Evolutionary conservation across 2,888 invertebrate species (phyloP).

Genomic region (Megamerina dolium): DNA sequence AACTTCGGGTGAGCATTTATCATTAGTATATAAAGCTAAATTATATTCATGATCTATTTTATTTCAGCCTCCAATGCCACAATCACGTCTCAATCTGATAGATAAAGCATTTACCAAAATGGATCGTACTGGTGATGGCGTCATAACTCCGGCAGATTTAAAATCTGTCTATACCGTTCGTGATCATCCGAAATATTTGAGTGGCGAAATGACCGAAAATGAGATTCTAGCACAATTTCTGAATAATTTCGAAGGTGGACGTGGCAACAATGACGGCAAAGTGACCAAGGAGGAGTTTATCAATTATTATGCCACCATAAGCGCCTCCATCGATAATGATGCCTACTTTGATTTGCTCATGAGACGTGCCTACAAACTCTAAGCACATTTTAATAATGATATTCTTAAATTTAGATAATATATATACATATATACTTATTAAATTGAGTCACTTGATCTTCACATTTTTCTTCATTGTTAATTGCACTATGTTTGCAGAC

Average conservation of each 20-base stretch:
- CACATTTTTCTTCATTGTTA: too few species aligned
- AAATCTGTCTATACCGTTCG: constrained; percentile 74
- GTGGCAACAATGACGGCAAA: constrained; percentile 61
- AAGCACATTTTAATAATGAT: constrained; percentile 27
- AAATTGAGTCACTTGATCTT: too few species aligned
- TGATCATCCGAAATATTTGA: constrained; percentile 74
- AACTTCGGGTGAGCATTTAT: constrained; percentile 64
- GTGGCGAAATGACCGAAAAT: constrained; percentile 82
- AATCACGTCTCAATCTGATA: constrained; percentile 64
- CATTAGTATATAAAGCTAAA: neutral
- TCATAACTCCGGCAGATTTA: constrained; percentile 71
- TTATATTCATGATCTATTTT: neutral
- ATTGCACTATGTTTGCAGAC: too few species aligned
- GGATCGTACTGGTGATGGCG: constrained; percentile 80
- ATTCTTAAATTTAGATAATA: constrained; percentile 1
- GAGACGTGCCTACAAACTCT: constrained; percentile 84
- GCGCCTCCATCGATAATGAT: constrained; percentile 91
- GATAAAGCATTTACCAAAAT: constrained; percentile 78
- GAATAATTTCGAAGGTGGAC: constrained; percentile 72
- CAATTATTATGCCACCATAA: constrained; percentile 89
- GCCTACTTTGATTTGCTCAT: constrained; percentile 94
- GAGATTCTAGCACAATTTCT: constrained; percentile 74
- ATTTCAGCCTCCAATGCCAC: constrained; percentile 75
- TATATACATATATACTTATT: too few species aligned
- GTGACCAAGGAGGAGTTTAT: constrained; percentile 88